Base-by-base conservation (phyloP, 2,888 invertebrate genomes). In the Boloria selene region DNA sequence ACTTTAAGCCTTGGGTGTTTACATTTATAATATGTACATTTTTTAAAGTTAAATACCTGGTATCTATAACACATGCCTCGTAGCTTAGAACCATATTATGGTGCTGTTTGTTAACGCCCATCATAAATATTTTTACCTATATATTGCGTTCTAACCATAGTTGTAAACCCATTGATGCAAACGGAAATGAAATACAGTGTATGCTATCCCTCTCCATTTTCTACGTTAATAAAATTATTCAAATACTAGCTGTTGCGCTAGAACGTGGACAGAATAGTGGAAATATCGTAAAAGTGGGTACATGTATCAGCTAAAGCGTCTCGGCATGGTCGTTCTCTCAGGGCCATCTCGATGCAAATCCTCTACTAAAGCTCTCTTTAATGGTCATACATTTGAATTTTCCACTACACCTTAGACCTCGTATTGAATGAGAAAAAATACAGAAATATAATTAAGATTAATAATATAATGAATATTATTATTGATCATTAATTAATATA, bases 341-440 rank as follows among this genome's bases (percentile, higher is more conserved):
- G 58, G 58, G 54, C 65, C 59, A 64, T 65, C 65, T 70, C 65
- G 61, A 70, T 70, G 68, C 64, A 70, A 70, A 70, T 68, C 68
- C 68, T 52, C 52, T 44, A 59, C 62, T 67, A 65, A 62, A 70
- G 69, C 69, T 65, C 61, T 62, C 62, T 62, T 60, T 65, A 61
- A 70, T 68, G 68, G 56, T 50, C 63, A 55, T 68, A 68, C 50
- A 70, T 68, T 68, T 68, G 61, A 70, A 70, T 70, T 68, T 70
- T 68, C 65, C 67, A 70, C 63, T 68, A 60, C 56, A 63, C 61
- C 63, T 68, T 59, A 56, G 58, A 65, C 53, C 63, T 62, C 60
- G 18, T 62, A 60, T 62, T 60, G 61, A 64, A 65, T 56, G 47
- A 31, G 49, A 59, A 13, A 13, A 31, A 26, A 61, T 60, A 45